Evolutionary conservation across 2,888 invertebrate species (phyloP), one percentile per base, ranked within the genome.

Genomic region (Dynastes maya): DNA sequence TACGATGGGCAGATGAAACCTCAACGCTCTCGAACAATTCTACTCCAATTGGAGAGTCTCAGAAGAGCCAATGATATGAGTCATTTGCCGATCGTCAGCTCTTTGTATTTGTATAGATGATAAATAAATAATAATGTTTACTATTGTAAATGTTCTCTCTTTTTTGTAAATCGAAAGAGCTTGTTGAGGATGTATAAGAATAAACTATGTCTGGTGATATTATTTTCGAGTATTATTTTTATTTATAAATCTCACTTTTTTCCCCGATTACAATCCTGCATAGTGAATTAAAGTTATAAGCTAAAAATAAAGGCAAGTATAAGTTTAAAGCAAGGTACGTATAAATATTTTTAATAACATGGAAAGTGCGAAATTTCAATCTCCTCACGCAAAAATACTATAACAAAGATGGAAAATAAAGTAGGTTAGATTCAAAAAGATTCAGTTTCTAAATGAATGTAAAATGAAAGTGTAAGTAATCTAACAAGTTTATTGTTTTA

Each of bases 171-270:
- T 93, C 93, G 93, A 92, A 93, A 92, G 90, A 83, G 84, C 80
- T 80, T 92, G 92, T 92, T 92, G 93, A 93, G 92, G 92, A 92
- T 92, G 93, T 93, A 74, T 74, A 92, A 91, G 93, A 93, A 92
- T 93, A 93, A 93, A 90, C 89, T 89, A 89, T 90, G 90, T 90
- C 90, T 90, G 90, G 90, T 90, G 89, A 90, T 90, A 89, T 89
- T 88, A 88, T 85, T 87, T 65, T 49, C 61, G 77, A 74, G 72
- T 79, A 77, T 79, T 77, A 77, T 75, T 79, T 22, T 22, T 2
- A 55, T 16, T 45, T 79, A 27, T 55, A 76, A 53, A 9, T 49
- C 32, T 9, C 40, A 11, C 29, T 37, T 45, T 11, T 11, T 45
- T 11, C 45, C 11, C 11, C 0, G 45, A 45, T 32, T 32, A 5